Evolutionary conservation across 2,113 vertebrate species (phyloP), one percentile per base, ranked within the genome.

Genomic region (Rhegmatorhina hoffmannsi): DNA sequence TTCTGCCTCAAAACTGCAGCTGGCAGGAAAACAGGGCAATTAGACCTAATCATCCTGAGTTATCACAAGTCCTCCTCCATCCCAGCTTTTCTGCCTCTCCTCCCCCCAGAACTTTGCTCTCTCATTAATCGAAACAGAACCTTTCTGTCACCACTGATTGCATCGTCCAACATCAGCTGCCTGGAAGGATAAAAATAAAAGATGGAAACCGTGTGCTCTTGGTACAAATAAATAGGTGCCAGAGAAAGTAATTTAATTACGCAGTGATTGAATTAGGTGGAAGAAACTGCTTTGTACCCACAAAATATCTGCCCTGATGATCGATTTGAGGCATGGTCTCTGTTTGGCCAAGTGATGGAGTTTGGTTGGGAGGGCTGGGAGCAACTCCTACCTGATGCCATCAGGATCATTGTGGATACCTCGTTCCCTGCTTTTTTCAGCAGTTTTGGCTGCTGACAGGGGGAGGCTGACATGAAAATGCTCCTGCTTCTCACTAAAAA

Each of bases 121-220:
- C 64, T 87, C 76, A n/a, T 92, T 83, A 94, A 94, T 91, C 0
- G 5, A 82, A 92, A 78, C 74, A 92, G 93, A 92, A 94, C 78
- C 73, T 93, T 95, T 92, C 90, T 92, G 80, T 94, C 94, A 86
- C 60, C 52, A 5, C 76, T 67, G 91, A 94, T 94, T 90, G 83
- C 66, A 36, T 49, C 0, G 3, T 55, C 80, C 60, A 31, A 23
- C 53, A 47, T 89, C 77, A 74, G 64, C 60, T 94, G 91, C 91
- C 89, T 60, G 73, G 74, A 87, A 93, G 52, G 78, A 91, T 75
- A 55, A 86, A 96, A 93, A 84, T 78, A 90, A 89, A 94, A 67
- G 50, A 31, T 90, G 86, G 83, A 64, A 92, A 84, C 66, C 0
- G 1, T 38, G 55, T 69, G 73, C 47, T 53, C 72, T 96, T 78